Evolutionary conservation across 2,113 vertebrate genomes (phyloP).

Genomic region (Ictalurus punctatus): DNA sequence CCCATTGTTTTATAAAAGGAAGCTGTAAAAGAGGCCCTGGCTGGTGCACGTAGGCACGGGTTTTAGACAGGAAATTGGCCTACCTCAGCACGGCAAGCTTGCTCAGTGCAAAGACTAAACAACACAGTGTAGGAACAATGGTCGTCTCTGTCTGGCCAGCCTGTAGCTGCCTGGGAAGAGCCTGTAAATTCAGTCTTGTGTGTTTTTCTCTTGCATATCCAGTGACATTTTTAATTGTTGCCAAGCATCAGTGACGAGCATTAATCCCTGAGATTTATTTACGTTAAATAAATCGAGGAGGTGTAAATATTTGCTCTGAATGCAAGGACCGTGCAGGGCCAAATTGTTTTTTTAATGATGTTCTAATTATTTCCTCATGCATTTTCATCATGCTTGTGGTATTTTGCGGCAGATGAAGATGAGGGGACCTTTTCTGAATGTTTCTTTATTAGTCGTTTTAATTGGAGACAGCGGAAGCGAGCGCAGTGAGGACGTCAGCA

Average conservation of each 20-base stretch:
- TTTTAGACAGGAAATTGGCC: constrained; percentile 36
- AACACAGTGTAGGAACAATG: constrained; percentile 42
- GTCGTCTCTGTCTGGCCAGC: constrained; percentile 12
- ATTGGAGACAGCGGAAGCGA: constrained; percentile 32
- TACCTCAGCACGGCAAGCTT: constrained; percentile 11
- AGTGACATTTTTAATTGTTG: constrained; percentile 48
- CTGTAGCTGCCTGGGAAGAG: constrained; percentile 18
- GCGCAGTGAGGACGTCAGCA: background rate
- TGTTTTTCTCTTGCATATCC: constrained; percentile 19
- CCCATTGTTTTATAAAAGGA: constrained; percentile 51
- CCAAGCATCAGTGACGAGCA: constrained; percentile 47
- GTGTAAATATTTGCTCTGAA: constrained; percentile 55
- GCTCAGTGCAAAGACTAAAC: constrained; percentile 18
- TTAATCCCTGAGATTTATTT: constrained; percentile 60
- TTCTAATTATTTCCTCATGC: constrained; percentile 54
- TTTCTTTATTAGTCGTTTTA: constrained; percentile 50
- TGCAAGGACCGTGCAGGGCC: constrained; percentile 44
- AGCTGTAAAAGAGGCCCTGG: constrained; percentile 31
- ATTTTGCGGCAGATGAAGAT: constrained; percentile 41
- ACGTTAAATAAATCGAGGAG: constrained; percentile 46
- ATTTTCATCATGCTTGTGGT: constrained; percentile 41
- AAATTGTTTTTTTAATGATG: constrained; percentile 56
- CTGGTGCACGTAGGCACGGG: constrained; percentile 4
- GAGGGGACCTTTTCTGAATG: constrained; percentile 43
- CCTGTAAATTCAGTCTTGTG: background rate